Base-by-base conservation (phyloP, 2,888 invertebrate genomes). In the Cenopis cana region DNA sequence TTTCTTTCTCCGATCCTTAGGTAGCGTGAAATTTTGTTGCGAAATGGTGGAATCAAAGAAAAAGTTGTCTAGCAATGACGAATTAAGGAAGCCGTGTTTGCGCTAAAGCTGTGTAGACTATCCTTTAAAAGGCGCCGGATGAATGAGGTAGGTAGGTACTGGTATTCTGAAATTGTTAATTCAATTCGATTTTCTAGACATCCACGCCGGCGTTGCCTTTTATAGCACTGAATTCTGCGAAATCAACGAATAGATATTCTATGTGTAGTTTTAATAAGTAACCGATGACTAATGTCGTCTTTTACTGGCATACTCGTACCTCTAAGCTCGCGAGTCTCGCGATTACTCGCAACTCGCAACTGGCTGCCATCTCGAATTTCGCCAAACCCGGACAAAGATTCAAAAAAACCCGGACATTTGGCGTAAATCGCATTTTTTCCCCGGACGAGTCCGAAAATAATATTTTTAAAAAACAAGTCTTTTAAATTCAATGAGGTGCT, bases 21-120 rank as follows among this genome's bases (percentile, higher is more conserved):
- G 59, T 54, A 29, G 64, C 50, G 68, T 72, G 74, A 72, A 74
- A 73, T 75, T 60, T 46, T 55, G 46, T 69, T 72, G 61, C 73
- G 72, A 74, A 71, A 75, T 64, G 49, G 29, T 33, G 17, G n/a
- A 17, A 2, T 49, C 46, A n/a, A n/a, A 62, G 73, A 73, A 74
- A 75, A 74, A 75, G 74, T 72, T 66, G 73, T 66, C 72, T 38
- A 55, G 66, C 38, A 60, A 9, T 29, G 36, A 66, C 59, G 29
- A 33, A 54, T n/a, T 54, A 60, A 60, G 54, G 66, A 55, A 66
- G 46, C 41, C 20, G 41, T 36, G 60, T 52, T 33, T 33, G 38
- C 49, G 36, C 50, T 64, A 38, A 29, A 36, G n/a, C 50, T 11
- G 18, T 52, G 50, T 17, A 46, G 46, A 60, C 11, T 54, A 66